Base-by-base conservation (phyloP, 2,888 invertebrate genomes). In the Drosophila villosipedis region DNA sequence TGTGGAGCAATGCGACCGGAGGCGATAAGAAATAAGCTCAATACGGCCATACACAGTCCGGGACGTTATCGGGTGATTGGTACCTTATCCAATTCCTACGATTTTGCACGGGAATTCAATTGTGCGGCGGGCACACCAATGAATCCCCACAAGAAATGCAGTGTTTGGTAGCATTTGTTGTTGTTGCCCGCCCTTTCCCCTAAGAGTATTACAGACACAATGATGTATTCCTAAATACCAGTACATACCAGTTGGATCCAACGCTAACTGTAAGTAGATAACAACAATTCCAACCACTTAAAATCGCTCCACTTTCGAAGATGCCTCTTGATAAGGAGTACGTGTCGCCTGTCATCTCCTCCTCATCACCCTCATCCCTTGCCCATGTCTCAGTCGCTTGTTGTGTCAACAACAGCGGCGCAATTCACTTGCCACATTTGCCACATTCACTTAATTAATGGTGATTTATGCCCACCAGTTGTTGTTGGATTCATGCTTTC, bases 1-100 rank as follows among this genome's bases (percentile, higher is more conserved):
- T 97, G 97, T 87, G 97, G 97, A 0, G 95, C 96, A 3, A 96
- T 96, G 95, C 94, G 97, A 28, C 96, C 97, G 3, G 97, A 97
- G 93, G 97, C 97, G 4, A 96, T 96, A 83, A 94, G 95, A 43
- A 97, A 96, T 91, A 96, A 97, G 91, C 92, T 97, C 31, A 96
- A 97, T 91, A 97, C 96, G 2, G 97, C 97, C 0, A 96, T 97
- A 1, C 97, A 97, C 89, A 96, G 97, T 12, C 97, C 97, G 0
- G 97, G 97, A 4, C 95, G 96, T 59, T 97, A 96, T 92, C 95
- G 97, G 0, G 97, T 97, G 0, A 96, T 97, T 64, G 97, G 97
- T 5, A 96, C 96, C 0, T 92, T 97, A 39, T 96, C 96, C 2
- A 97, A 97, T 91, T 96, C 96, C 0, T 94, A 95, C 75, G 97